Conservation (phyloP, 2,888 invertebrate genomes). For the Cantharis rufa region DNA sequence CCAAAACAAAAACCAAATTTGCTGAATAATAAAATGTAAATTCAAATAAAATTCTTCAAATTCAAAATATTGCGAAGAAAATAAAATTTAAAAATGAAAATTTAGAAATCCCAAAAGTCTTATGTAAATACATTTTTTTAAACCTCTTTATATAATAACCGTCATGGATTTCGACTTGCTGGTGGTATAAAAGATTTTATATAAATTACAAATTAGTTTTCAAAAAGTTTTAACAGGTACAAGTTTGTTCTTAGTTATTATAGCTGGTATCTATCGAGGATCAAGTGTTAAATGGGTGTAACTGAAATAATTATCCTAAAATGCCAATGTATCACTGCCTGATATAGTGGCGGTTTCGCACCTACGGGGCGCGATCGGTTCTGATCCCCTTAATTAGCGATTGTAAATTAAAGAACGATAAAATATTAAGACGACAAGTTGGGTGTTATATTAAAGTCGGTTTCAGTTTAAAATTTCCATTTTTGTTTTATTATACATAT, state of each 20-base stretch:
- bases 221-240: slow-evolving; percentile 19
- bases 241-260: slow-evolving; percentile 43
- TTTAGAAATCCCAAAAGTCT: too few species aligned
- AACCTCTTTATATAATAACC: too few species aligned
- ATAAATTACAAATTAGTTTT: neutral
- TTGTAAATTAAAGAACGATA: slow-evolving; percentile 54
- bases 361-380: slow-evolving; percentile 50
- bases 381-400: slow-evolving; percentile 55
- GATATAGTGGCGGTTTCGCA: slow-evolving; percentile 47
- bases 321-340: slow-evolving; percentile 52
- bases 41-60: too few species aligned
- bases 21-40: too few species aligned
- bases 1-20: too few species aligned
- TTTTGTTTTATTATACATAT: slow-evolving; percentile 8
- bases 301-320: slow-evolving; percentile 56
- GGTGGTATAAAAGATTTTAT: neutral
- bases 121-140: too few species aligned
- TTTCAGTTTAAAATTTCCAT: slow-evolving; percentile 32
- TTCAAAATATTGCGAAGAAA: too few species aligned
- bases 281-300: slow-evolving; percentile 54
- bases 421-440: slow-evolving; percentile 43
- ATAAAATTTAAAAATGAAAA: too few species aligned
- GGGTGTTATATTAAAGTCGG: slow-evolving; percentile 34
- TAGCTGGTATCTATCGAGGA: slow-evolving; percentile 44
- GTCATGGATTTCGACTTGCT: neutral